Percentiles rank a stretch among this genome's conserved stretches.
Evolutionary conservation across 2,113 vertebrate species (phyloP).

Genomic region (Petromus typicus): DNA sequence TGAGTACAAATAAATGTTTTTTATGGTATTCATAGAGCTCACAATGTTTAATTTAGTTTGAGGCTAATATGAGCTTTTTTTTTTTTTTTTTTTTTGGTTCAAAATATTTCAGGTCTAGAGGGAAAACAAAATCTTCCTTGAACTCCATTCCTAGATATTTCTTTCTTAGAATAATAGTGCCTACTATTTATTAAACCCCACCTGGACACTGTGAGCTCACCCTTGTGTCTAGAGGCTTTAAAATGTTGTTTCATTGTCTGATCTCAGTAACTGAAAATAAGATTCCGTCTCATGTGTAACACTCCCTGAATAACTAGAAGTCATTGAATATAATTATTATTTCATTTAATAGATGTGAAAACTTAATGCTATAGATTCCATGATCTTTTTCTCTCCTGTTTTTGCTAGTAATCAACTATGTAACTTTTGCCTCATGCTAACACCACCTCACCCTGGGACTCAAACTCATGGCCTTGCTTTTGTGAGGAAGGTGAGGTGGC

Average conservation of each 20-base stretch:
- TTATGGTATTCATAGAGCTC: neutral
- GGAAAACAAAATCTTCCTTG: neutral
- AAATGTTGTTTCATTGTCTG: neutral
- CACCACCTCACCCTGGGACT: too few relatives aligned
- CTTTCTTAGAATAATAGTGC: neutral
- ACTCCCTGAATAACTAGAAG: neutral
- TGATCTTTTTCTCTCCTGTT: neutral
- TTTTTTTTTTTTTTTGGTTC: constrained; percentile 18
- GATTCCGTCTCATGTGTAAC: neutral
- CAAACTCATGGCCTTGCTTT: too few relatives aligned
- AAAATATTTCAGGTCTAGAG: neutral
- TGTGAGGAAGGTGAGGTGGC: too few relatives aligned
- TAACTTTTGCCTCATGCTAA: neutral
- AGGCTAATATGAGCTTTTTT: too few relatives aligned
- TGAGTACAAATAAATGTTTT: neutral
- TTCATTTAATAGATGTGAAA: constrained; percentile 4
- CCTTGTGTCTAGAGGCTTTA: neutral
- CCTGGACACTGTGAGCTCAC: neutral
- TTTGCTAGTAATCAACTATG: neutral
- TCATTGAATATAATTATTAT: neutral
- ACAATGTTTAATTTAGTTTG: neutral
- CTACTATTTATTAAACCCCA: neutral
- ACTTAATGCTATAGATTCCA: neutral
- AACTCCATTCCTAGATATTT: neutral
- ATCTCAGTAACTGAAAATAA: neutral